phyloP scores from a whole-genome alignment of 2,888 invertebrate species.

The Ichneumoninae sp. region DNA sequence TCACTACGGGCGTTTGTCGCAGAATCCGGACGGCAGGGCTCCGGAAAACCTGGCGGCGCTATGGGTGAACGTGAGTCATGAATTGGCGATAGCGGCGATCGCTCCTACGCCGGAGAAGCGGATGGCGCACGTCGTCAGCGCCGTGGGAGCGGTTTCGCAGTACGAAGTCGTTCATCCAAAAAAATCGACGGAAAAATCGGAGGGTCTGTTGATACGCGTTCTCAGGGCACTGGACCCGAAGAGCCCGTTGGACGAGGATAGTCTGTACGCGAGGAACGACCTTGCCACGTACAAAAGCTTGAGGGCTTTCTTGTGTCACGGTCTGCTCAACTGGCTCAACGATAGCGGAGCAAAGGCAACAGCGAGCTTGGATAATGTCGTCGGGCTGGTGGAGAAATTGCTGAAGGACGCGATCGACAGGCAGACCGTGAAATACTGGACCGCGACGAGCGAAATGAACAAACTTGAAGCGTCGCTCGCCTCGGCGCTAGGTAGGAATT shows the following conservation, averaged over 20 bases:
- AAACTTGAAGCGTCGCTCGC: slow-evolving; percentile 74
- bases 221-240: slow-evolving; percentile 72
- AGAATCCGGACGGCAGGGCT: slow-evolving; percentile 44
- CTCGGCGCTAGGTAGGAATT: slow-evolving; percentile 68
- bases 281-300: slow-evolving; percentile 73
- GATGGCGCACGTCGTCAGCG: slow-evolving; percentile 74
- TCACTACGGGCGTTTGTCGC: slow-evolving; percentile 70
- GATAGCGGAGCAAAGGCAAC: slow-evolving; percentile 37
- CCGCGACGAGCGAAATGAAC: slow-evolving; percentile 71
- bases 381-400: slow-evolving; percentile 70
- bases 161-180: slow-evolving; percentile 70
- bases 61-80: slow-evolving; percentile 73
- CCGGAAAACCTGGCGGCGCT: slow-evolving; percentile 64
- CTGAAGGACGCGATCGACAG: slow-evolving; percentile 74
- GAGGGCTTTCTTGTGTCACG: slow-evolving; percentile 78
- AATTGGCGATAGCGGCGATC: slow-evolving; percentile 75
- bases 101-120: slow-evolving; percentile 67
- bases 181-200: slow-evolving; percentile 53
- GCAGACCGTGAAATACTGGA: slow-evolving; percentile 73
- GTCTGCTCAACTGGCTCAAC: slow-evolving; percentile 75
- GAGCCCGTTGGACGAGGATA: slow-evolving; percentile 67
- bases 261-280: slow-evolving; percentile 72
- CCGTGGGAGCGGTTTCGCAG: slow-evolving; percentile 73
- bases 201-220: slow-evolving; percentile 70
- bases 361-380: slow-evolving; percentile 56